A percentile compares a stretch with the other conserved stretches of the same genome.
Evolutionary conservation across 2,888 invertebrate genomes (phyloP).

Genomic region (Drosophila testacea): DNA sequence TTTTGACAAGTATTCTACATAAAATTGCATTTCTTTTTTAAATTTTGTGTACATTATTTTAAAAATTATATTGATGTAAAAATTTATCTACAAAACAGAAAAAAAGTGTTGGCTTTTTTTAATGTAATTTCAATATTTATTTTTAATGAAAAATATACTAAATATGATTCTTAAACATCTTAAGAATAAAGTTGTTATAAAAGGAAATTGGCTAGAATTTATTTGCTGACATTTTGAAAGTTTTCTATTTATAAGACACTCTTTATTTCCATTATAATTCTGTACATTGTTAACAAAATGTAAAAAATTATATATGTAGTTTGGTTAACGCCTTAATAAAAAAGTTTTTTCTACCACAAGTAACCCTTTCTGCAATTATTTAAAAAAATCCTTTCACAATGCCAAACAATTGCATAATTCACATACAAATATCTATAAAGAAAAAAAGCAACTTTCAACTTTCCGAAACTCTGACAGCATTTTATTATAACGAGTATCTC

Average conservation of each 20-base stretch:
- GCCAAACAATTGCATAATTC: constrained; percentile 16
- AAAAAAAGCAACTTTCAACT: constrained; percentile 29
- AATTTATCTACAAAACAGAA: not conserved
- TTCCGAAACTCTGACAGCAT: constrained; percentile 54
- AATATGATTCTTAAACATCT: not conserved
- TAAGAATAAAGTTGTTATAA: not conserved
- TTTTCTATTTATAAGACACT: too few species aligned
- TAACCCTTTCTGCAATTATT: not conserved
- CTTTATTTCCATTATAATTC: too few species aligned
- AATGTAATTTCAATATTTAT: too few species aligned
- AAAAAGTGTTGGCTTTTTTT: too few species aligned
- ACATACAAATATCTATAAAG: not conserved
- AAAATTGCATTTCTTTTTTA: too few species aligned
- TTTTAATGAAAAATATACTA: not conserved
- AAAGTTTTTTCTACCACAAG: not conserved
- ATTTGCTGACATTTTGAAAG: too few species aligned
- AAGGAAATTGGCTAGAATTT: not conserved
- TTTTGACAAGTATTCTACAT: too few species aligned
- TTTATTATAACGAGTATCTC: constrained; percentile 61
- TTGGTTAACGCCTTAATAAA: not conserved
- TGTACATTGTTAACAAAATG: not conserved
- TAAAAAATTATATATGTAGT: not conserved
- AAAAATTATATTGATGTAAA: too few species aligned
- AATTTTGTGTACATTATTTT: too few species aligned
- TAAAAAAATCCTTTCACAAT: constrained; percentile 6